Percentiles rank a stretch among this genome's conserved stretches.
Conservation (phyloP, 2,797 vertebrate species). For the Sus cebifrons region DNA sequence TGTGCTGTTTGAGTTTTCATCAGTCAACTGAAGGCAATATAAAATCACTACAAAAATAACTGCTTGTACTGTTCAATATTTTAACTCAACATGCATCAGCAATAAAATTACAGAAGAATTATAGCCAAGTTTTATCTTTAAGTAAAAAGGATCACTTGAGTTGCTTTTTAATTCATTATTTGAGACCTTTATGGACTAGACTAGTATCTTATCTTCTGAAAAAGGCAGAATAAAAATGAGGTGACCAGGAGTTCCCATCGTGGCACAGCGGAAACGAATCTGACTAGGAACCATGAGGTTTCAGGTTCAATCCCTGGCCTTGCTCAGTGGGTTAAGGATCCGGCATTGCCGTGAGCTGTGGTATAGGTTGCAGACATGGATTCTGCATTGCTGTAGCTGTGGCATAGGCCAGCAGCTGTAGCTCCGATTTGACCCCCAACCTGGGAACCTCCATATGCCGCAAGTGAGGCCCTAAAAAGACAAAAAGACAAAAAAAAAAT, state of each 20-base stretch:
- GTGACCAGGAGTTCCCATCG: too few species aligned
- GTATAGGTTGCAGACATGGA: too few species aligned
- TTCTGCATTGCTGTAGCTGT: too few species aligned
- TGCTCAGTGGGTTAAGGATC: too few species aligned
- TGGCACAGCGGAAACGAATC: too few species aligned
- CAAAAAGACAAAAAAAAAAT: neutral
- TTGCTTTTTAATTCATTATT: constrained; percentile 27
- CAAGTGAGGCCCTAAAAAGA: too few species aligned
- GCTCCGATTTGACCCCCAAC: too few species aligned
- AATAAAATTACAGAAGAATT: constrained; percentile 29
- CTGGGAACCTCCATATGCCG: too few species aligned
- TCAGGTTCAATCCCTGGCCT: too few species aligned
- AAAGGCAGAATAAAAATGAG: neutral
- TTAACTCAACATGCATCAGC: neutral
- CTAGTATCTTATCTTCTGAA: neutral
- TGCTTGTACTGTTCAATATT: neutral
- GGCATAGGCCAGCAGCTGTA: too few species aligned
- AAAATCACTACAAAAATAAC: neutral
- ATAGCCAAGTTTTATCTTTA: neutral
- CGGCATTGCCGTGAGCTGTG: too few species aligned
- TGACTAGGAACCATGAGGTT: too few species aligned
- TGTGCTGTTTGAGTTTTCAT: constrained; percentile 19
- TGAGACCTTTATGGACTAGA: neutral
- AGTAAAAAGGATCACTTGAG: neutral
- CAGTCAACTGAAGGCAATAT: neutral